A percentile compares a stretch with the other conserved stretches of the same genome.
Evolutionary conservation across 2,888 invertebrate species (phyloP).

Genomic region (Chironomus riparius): DNA sequence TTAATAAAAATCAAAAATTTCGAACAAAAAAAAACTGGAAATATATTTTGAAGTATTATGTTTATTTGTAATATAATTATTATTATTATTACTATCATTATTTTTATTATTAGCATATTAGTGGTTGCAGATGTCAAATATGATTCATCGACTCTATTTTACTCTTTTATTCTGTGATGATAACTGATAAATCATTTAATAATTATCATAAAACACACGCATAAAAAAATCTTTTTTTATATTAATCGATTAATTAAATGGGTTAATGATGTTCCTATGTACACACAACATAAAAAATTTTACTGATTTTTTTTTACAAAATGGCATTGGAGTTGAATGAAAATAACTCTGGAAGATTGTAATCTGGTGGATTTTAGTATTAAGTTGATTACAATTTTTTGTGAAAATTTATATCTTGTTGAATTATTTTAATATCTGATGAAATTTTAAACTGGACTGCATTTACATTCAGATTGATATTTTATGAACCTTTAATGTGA

Average conservation of each 20-base stretch:
- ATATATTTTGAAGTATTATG: background rate
- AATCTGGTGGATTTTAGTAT: too few species aligned
- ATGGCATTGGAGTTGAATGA: too few species aligned
- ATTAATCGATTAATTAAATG: constrained; percentile 4
- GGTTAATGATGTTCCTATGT: background rate
- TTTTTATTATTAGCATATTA: background rate
- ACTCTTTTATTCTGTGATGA: background rate
- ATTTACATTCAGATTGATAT: too few species aligned
- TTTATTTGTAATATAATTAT: background rate
- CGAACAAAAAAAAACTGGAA: constrained; percentile 1
- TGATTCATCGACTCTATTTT: background rate
- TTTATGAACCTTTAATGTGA: too few species aligned
- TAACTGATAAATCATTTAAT: too few species aligned
- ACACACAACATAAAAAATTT: too few species aligned
- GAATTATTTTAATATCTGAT: too few species aligned
- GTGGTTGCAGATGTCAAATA: background rate
- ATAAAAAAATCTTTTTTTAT: background rate
- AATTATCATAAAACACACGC: background rate
- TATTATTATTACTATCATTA: too few species aligned
- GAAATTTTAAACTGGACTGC: too few species aligned
- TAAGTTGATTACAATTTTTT: too few species aligned
- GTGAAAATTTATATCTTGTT: too few species aligned
- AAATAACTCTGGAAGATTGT: too few species aligned
- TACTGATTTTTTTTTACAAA: background rate
- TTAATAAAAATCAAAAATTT: constrained; percentile 4